Percentiles rank a stretch among this genome's conserved stretches.
Evolutionary conservation across 2,888 invertebrate species (phyloP).

Genomic region (Drosophila austrosaltans): DNA sequence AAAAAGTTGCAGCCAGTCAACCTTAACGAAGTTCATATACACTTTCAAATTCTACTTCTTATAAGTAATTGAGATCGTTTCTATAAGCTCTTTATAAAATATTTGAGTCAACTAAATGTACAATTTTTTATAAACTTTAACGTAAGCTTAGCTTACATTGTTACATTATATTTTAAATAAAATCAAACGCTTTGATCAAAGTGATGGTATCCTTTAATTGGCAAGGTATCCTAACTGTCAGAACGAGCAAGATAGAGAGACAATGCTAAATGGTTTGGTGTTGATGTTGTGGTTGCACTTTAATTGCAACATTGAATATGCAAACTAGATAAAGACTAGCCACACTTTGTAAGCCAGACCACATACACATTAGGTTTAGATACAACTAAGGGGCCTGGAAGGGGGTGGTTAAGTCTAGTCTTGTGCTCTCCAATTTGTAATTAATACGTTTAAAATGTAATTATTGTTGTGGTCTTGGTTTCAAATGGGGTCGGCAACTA

Average conservation of each 20-base stretch:
- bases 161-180: too few species aligned
- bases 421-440: constrained; percentile 11
- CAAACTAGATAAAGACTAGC: constrained; percentile 4
- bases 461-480: constrained; percentile 25
- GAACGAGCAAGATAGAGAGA: not conserved
- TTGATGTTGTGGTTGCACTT: constrained; percentile 40
- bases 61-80: too few species aligned
- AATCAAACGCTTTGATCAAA: not conserved
- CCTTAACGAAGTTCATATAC: not conserved
- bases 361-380: not conserved
- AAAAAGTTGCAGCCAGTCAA: not conserved
- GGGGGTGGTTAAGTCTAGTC: too few species aligned
- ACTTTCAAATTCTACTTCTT: not conserved
- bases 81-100: too few species aligned
- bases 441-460: constrained; percentile 45
- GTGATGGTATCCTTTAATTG: not conserved
- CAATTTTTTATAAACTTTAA: too few species aligned
- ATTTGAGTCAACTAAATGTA: too few species aligned
- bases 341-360: constrained; percentile 17
- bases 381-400: not conserved
- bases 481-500: not conserved
- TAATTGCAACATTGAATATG: constrained; percentile 45
- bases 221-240: not conserved
- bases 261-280: constrained; percentile 19
- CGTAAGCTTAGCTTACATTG: too few species aligned